Evolutionary conservation across 2,888 invertebrate genomes (phyloP).

Genomic region (Calliphora vomitoria): DNA sequence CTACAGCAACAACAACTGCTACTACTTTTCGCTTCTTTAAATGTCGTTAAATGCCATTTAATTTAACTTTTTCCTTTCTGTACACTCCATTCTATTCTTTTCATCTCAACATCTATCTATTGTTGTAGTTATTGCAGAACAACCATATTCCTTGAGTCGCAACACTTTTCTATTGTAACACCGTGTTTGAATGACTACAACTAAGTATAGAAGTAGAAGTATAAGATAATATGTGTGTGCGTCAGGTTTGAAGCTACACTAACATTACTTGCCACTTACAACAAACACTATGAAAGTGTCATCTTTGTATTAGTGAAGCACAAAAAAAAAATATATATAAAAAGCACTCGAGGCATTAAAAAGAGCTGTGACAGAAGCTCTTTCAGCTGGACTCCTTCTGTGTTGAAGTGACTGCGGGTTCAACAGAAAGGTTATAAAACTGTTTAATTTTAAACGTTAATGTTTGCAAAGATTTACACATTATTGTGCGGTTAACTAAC

Average conservation of each 20-base stretch:
- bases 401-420: conserved; percentile 12
- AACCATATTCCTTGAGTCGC: conserved; percentile 24
- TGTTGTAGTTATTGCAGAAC: conserved; percentile 13
- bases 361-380: conserved; percentile 2
- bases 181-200: background rate
- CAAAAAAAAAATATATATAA: background rate
- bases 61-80: conserved; percentile 42
- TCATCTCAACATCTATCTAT: conserved; percentile 14
- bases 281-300: conserved; percentile 51
- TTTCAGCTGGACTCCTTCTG: conserved; percentile 25
- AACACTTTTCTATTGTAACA: conserved; percentile 39
- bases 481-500: conserved; percentile 56
- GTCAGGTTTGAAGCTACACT: background rate
- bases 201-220: background rate
- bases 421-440: conserved; percentile 58
- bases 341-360: conserved; percentile 50
- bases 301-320: conserved; percentile 44
- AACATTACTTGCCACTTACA: conserved; percentile 59
- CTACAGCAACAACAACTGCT: background rate
- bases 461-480: conserved; percentile 63
- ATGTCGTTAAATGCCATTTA: conserved; percentile 60
- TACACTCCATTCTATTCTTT: conserved; percentile 6
- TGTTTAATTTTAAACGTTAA: conserved; percentile 67
- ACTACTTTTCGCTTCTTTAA: conserved; percentile 26
- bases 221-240: background rate